These are phyloP conservation scores for Habroteleia sp. DNA, from an alignment of 2,888 invertebrate species.

Conservation along the genomic window DNA sequence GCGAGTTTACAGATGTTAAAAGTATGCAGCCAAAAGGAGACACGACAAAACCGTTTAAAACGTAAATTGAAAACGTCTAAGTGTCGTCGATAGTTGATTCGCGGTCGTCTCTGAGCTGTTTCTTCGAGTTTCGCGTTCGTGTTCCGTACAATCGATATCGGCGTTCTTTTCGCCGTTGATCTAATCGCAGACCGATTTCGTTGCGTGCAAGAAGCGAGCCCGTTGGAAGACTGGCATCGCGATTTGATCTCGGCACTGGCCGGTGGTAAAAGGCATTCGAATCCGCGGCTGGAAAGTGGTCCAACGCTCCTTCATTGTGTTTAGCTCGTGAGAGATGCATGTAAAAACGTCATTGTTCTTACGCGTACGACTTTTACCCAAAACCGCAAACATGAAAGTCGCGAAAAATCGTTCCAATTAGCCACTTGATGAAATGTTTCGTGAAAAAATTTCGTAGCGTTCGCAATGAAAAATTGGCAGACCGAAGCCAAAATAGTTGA, in stretches of 20 bases:
- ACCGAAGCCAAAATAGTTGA: not conserved
- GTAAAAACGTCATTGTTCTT: constrained; percentile 33
- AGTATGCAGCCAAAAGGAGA: too few species aligned
- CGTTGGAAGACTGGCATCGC: constrained; percentile 39
- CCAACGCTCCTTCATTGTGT: constrained; percentile 27
- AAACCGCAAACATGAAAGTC: constrained; percentile 43
- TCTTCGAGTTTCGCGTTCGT: constrained; percentile 20
- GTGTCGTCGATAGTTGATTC: too few species aligned
- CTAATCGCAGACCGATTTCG: constrained; percentile 21
- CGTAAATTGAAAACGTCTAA: too few species aligned
- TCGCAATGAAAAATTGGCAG: not conserved
- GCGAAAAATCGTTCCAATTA: constrained; percentile 15
- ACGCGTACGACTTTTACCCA: constrained; percentile 40
- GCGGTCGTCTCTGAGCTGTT: too few species aligned
- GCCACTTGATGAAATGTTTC: constrained; percentile 3
- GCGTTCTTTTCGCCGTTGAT: constrained; percentile 25
- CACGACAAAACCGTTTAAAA: too few species aligned
- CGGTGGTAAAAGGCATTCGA: constrained; percentile 39
- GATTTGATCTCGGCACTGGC: constrained; percentile 28
- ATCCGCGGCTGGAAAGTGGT: constrained; percentile 49
- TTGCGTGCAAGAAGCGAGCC: constrained; percentile 36
- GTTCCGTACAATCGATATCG: constrained; percentile 23
- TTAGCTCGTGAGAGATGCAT: constrained; percentile 25
- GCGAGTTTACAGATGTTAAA: too few species aligned
- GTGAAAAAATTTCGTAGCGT: not conserved